Evolutionary conservation across 1,140 invertebrate genomes (phyloP).

Genomic region (Trichomalopsis sarcophagae): DNA sequence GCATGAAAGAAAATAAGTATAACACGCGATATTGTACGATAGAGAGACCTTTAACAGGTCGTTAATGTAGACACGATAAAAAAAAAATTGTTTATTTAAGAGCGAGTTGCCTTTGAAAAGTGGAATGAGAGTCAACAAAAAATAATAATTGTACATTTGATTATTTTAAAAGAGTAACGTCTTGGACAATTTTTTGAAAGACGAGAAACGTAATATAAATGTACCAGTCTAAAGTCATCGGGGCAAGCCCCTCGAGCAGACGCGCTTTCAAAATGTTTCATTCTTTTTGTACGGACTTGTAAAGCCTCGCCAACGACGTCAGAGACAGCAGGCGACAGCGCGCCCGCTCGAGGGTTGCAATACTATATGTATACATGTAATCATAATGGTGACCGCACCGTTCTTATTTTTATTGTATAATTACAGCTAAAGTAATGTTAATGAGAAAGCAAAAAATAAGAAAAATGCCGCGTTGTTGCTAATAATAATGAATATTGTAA

Average conservation of each 20-base stretch:
- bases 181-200: not conserved
- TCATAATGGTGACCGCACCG: not conserved
- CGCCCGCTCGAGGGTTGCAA: constrained; percentile 14
- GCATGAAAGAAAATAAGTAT: not conserved
- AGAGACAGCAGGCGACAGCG: not conserved
- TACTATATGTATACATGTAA: constrained; percentile 6
- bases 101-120: constrained; percentile 56
- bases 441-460: not conserved
- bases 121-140: not conserved
- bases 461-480: constrained; percentile 4
- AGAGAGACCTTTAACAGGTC: constrained; percentile 45
- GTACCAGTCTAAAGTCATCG: not conserved
- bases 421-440: not conserved
- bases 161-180: constrained; percentile 49
- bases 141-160: constrained; percentile 59
- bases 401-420: constrained; percentile 28
- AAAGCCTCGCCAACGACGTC: not conserved
- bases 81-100: constrained; percentile 57
- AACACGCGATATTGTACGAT: constrained; percentile 53
- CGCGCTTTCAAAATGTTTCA: constrained; percentile 4
- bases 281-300: constrained; percentile 41
- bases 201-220: not conserved
- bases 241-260: constrained; percentile 20
- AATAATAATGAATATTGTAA: constrained; percentile 26
- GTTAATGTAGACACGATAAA: constrained; percentile 13